phyloP scores from a whole-genome alignment of 1,140 invertebrate species.

The Conus betulinus region DNA sequence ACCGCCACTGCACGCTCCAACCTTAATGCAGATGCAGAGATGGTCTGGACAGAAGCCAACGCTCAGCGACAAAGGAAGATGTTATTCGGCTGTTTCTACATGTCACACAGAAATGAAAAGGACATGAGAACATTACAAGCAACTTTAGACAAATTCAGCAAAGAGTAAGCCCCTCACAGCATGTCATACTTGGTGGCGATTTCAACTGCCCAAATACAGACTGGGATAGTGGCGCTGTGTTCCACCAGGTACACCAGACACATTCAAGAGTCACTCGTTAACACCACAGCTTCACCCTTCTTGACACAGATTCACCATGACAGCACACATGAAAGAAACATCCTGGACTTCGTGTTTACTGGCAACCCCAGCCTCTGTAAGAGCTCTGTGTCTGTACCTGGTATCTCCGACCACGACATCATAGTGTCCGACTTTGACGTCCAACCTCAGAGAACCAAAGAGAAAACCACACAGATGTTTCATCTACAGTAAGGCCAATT shows the following conservation, averaged over 20 bases:
- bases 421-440: conserved; percentile 41
- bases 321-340: conserved; percentile 39
- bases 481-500: neutral
- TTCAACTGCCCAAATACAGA: too few relatives aligned
- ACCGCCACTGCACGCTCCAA: neutral
- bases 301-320: conserved; percentile 39
- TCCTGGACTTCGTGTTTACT: conserved; percentile 43
- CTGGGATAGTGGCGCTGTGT: conserved; percentile 35
- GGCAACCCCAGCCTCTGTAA: conserved; percentile 40
- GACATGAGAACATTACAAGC: too few relatives aligned
- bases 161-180: too few relatives aligned
- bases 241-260: conserved; percentile 19
- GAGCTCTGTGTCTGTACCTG: conserved; percentile 37
- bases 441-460: conserved; percentile 9
- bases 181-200: neutral
- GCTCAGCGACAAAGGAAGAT: conserved; percentile 29
- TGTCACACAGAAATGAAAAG: too few relatives aligned
- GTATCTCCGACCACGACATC: conserved; percentile 46
- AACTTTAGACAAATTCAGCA: too few relatives aligned
- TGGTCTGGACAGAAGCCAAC: conserved; percentile 39
- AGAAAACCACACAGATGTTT: conserved; percentile 27
- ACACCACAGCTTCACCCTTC: conserved; percentile 5
- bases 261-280: conserved; percentile 41
- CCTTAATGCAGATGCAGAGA: conserved; percentile 24
- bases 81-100: too few relatives aligned